Conservation (phyloP, 2,113 vertebrate genomes). For the Rallus limicola region DNA sequence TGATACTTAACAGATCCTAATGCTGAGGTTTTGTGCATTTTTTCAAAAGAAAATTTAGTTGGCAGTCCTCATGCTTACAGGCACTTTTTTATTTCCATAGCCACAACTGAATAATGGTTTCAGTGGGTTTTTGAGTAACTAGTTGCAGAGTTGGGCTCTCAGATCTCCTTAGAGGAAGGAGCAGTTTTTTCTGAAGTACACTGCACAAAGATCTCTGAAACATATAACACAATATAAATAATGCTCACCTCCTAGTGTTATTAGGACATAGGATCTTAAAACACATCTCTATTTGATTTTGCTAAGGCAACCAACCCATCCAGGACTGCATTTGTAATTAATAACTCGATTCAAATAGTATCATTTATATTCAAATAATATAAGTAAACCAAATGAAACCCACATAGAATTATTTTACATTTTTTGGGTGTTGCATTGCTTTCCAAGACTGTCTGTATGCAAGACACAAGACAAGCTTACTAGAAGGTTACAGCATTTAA, state of each 20-base stretch:
- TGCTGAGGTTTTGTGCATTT: neutral
- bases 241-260: neutral
- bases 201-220: neutral
- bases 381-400: neutral
- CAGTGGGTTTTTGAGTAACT: neutral
- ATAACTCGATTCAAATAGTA: neutral
- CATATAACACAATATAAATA: neutral
- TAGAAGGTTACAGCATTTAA: accelerated
- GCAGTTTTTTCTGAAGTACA: neutral
- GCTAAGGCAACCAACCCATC: neutral
- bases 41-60: neutral
- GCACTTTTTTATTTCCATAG: neutral
- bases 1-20: neutral
- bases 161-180: neutral
- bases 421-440: neutral
- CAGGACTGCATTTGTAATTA: neutral
- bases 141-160: neutral
- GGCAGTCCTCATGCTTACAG: neutral
- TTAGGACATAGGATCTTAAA: neutral
- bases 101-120: neutral
- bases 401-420: neutral
- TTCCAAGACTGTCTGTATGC: neutral
- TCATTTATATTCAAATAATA: neutral
- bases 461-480: neutral
- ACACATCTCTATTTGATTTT: conserved; percentile 32